Evolutionary conservation across 2,888 invertebrate species (phyloP).

Genomic region (Rambutsinella grinnellia): DNA sequence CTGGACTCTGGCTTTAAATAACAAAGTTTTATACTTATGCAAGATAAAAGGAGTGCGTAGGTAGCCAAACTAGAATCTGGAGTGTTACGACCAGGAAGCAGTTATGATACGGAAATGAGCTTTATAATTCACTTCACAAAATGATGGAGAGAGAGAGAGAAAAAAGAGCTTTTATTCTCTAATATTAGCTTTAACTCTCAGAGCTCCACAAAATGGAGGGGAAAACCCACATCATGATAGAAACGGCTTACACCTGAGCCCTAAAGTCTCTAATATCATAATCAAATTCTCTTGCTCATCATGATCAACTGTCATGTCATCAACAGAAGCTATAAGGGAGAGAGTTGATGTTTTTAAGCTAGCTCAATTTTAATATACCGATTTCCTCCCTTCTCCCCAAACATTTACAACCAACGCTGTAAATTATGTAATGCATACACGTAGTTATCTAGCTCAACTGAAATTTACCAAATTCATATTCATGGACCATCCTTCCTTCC

Average conservation of each 20-base stretch:
- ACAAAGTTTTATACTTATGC: too few relatives aligned
- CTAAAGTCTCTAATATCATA: constrained; percentile 47
- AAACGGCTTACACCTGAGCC: constrained; percentile 46
- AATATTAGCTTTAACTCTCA: too few relatives aligned
- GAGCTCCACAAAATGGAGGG: too few relatives aligned
- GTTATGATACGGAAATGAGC: constrained; percentile 51
- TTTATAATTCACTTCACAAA: constrained; percentile 54
- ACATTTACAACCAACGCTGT: not conserved
- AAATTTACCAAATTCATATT: constrained; percentile 15
- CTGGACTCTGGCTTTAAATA: too few relatives aligned
- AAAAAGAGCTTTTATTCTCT: too few relatives aligned
- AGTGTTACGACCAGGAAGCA: constrained; percentile 27
- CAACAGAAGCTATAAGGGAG: constrained; percentile 5
- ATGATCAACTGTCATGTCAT: constrained; percentile 50
- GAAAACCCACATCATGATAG: too few relatives aligned
- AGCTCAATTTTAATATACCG: constrained; percentile 5
- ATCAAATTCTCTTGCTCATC: constrained; percentile 49
- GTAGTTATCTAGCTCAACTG: constrained; percentile 16
- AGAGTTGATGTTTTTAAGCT: not conserved
- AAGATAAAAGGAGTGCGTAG: not conserved
- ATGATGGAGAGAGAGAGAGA: not conserved
- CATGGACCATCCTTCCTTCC: constrained; percentile 13
- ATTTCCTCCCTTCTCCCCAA: not conserved
- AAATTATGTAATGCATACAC: constrained; percentile 20
- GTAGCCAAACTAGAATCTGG: not conserved